phyloP scores from a whole-genome alignment of 2,113 vertebrate species.

The Phylloscopus trochilus region DNA sequence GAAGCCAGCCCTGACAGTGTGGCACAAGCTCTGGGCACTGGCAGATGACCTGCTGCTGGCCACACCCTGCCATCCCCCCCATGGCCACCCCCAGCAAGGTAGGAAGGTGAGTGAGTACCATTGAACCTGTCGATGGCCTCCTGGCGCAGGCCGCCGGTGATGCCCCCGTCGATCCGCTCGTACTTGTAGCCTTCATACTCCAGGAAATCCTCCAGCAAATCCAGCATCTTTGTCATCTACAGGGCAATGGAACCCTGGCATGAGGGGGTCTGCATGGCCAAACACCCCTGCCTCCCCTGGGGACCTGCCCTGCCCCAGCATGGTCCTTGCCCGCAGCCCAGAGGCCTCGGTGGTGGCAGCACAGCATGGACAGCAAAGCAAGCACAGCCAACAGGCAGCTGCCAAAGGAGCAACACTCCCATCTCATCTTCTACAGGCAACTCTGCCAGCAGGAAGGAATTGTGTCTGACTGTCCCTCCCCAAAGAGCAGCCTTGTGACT shows the following conservation, averaged over 20 bases:
- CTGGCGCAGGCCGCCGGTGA: slow-evolving; percentile 92
- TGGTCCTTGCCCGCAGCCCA: neutral
- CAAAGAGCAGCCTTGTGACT: neutral
- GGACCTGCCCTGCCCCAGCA: neutral
- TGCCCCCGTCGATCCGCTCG: slow-evolving; percentile 92
- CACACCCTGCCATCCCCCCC: neutral
- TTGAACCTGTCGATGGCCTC: slow-evolving; percentile 98
- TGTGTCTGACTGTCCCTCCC: neutral
- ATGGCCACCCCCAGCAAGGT: accelerated
- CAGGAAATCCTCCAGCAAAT: slow-evolving; percentile 94
- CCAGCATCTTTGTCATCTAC: slow-evolving; percentile 98
- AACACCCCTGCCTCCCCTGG: neutral
- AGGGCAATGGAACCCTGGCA: slow-evolving; percentile 1
- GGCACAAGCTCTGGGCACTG: neutral
- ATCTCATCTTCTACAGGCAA: neutral
- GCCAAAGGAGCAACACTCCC: accelerated
- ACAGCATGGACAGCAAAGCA: accelerated
- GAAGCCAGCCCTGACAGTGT: accelerated
- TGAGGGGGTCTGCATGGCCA: accelerated
- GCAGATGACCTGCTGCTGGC: neutral
- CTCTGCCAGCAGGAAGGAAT: neutral
- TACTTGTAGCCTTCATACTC: slow-evolving; percentile 98
- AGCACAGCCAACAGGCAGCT: neutral
- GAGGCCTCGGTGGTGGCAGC: accelerated
- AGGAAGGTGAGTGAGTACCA: slow-evolving; percentile 65